A percentile compares a stretch with the other conserved stretches of the same genome.
phyloP scores from a whole-genome alignment of 2,113 vertebrate genomes.

The Microtus richardsoni region DNA sequence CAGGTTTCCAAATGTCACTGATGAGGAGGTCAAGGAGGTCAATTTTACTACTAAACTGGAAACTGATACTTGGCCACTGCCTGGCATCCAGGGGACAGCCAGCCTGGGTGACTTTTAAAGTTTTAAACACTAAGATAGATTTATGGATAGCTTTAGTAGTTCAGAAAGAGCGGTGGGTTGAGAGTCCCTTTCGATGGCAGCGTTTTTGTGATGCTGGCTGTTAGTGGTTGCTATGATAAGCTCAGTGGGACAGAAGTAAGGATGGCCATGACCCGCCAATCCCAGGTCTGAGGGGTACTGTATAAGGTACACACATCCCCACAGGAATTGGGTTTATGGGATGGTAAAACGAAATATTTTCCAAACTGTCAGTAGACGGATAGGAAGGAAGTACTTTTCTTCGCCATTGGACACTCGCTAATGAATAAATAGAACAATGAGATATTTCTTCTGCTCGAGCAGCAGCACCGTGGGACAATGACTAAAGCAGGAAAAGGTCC shows the following conservation, averaged over 20 bases:
- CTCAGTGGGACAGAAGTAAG: background rate
- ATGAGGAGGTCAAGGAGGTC: background rate
- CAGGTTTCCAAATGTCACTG: background rate
- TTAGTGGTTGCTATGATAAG: background rate
- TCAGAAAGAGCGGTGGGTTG: background rate
- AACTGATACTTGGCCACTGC: background rate
- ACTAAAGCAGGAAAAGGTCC: background rate
- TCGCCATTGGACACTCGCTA: background rate
- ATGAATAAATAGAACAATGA: background rate
- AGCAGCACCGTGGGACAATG: background rate
- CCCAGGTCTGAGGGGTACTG: background rate
- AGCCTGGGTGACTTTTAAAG: background rate
- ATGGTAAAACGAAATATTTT: background rate
- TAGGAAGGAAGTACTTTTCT: background rate
- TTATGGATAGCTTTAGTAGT: background rate
- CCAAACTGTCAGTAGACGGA: background rate
- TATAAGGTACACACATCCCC: too few relatives aligned
- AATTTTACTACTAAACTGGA: background rate
- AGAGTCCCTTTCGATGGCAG: background rate
- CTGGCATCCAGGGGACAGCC: background rate
- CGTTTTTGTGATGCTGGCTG: background rate
- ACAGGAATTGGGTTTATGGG: background rate
- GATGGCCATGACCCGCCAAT: rapidly evolving
- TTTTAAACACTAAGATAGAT: background rate
- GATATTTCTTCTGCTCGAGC: background rate